phyloP scores from a whole-genome alignment of 23 tunicate species.

The Diplosoma virens region DNA sequence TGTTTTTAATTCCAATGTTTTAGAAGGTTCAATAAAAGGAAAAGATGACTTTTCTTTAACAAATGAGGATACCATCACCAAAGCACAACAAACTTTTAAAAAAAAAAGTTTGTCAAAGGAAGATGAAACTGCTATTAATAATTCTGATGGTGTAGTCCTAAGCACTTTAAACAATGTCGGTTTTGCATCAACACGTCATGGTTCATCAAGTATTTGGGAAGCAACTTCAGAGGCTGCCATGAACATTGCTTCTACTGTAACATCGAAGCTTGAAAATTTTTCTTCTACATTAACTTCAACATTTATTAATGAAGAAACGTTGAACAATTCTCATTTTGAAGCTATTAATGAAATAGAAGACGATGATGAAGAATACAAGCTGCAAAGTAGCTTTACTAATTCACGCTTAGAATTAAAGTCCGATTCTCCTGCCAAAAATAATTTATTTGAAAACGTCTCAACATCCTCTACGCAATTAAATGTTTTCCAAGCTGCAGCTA shows the following conservation, averaged over 20 bases:
- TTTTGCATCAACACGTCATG: background rate
- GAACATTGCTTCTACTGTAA: conserved; percentile 34
- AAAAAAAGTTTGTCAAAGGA: too few relatives aligned
- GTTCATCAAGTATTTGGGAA: conserved; percentile 32
- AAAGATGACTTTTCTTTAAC: too few relatives aligned
- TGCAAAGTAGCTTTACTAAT: conserved; percentile 40
- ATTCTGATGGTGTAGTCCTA: conserved; percentile 7
- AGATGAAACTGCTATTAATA: background rate
- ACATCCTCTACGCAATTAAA: background rate
- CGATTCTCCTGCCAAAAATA: conserved; percentile 70
- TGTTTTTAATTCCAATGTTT: too few relatives aligned
- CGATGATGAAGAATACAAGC: conserved; percentile 55
- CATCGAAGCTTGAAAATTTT: conserved; percentile 33
- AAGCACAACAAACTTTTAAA: too few relatives aligned
- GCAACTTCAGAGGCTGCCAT: conserved; percentile 43
- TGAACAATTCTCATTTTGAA: background rate
- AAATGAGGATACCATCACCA: too few relatives aligned
- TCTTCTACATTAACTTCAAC: conserved; percentile 32
- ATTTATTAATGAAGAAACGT: conserved; percentile 11
- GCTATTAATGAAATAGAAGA: conserved; percentile 32
- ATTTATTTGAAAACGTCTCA: background rate
- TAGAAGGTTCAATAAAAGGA: too few relatives aligned
- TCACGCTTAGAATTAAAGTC: conserved; percentile 67
- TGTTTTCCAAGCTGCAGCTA: background rate
- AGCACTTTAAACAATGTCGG: background rate